A percentile compares a stretch with the other conserved stretches of the same genome.
phyloP scores from a whole-genome alignment of 2,797 vertebrate genomes.

The Hydrocynus forskahlii region DNA sequence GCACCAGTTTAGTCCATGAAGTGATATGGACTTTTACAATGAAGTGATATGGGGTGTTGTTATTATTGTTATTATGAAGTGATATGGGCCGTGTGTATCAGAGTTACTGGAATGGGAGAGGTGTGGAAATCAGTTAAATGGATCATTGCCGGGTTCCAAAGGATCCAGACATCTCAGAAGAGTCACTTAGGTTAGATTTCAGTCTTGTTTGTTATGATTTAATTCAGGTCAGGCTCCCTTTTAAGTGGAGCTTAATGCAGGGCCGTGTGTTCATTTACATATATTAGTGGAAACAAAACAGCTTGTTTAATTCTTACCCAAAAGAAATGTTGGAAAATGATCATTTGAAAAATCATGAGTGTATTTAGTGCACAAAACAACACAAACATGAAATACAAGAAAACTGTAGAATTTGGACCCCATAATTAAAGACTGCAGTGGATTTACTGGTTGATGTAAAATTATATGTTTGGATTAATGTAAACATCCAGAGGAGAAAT shows the following conservation, averaged over 20 bases:
- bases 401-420: too few species aligned
- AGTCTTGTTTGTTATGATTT: not conserved
- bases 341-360: too few species aligned
- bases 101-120: not conserved
- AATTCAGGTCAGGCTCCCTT: not conserved
- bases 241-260: not conserved
- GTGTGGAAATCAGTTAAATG: not conserved
- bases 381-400: too few species aligned
- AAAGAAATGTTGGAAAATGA: too few species aligned
- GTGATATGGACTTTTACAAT: not conserved
- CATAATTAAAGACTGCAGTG: too few species aligned
- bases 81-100: too few species aligned
- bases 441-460: too few species aligned
- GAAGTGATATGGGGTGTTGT: not conserved
- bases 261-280: not conserved
- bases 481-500: too few species aligned
- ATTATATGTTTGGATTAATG: too few species aligned
- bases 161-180: not conserved
- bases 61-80: too few species aligned
- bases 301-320: not conserved
- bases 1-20: not conserved
- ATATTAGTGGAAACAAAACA: not conserved
- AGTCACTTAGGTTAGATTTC: not conserved
- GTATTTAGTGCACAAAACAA: too few species aligned
- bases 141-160: not conserved